Base-by-base conservation (phyloP, 2,888 invertebrate species). In the Cancer borealis region DNA sequence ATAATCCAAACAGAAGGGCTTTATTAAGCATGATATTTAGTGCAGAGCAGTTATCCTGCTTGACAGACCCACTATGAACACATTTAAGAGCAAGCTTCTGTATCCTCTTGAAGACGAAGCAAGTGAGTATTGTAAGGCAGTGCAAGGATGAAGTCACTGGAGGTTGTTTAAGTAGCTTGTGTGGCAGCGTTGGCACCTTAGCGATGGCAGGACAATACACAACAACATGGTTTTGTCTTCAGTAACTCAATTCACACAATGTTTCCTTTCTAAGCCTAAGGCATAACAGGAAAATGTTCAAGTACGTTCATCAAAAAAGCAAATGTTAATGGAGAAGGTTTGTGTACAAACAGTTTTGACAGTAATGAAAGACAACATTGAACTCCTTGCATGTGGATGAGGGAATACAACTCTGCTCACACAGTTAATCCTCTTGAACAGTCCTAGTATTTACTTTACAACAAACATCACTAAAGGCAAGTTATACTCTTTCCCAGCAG, bases 91-190 rank as follows among this genome's bases (percentile, higher is more conserved):
- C 84, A 84, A 14, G 12, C 84, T 73, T 73, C 5, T 26, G 39
- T 14, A 39, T 84, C 84, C 84, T 39, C 2, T 39, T 30, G 30
- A 84, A 39, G 73, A 73, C 26, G n/a, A 73, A 73, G 73, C 39
- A 12, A 84, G 84, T 84, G 84, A 84, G 84, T 84, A 84, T 84
- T 84, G 30, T 39, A 39, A 84, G 84, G 84, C 84, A 84, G 39
- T 84, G 84, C 12, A 21, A 17, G 30, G 30, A 84, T 84, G 30
- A 14, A 30, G 26, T 17, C 84, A 39, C 84, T 30, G 84, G 84
- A 84, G 39, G 14, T 3, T 54, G 2, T 54, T 17, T 54, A 10
- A 54, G 54, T 17, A 54, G 54, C 54, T 54, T 60, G 60, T 60
- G 17, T 79, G 73, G 73, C 73, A 79, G 84, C 39, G 84, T 84